A percentile compares a stretch with the other conserved stretches of the same genome.
Evolutionary conservation across 2,888 invertebrate genomes (phyloP).

Genomic region (Melipona beecheii): DNA sequence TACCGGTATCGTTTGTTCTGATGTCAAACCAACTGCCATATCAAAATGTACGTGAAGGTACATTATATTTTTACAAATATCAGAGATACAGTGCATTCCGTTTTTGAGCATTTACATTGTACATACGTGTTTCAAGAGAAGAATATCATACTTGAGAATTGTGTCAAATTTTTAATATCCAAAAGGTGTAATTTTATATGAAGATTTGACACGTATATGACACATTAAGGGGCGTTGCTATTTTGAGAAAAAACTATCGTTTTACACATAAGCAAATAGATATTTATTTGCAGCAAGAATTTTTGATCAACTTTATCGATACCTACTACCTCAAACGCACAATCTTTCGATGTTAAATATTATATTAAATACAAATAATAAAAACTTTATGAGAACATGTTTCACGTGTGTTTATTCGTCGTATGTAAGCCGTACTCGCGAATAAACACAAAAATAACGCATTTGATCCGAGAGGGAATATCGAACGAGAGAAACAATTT

Average conservation of each 20-base stretch:
- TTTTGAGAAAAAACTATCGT: background rate
- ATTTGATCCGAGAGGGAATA: background rate
- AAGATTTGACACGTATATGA: slow-evolving; percentile 42
- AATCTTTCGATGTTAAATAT: slow-evolving; percentile 7
- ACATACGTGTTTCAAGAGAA: slow-evolving; percentile 6
- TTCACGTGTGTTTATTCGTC: background rate
- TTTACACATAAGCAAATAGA: slow-evolving; percentile 26
- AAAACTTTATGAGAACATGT: slow-evolving; percentile 3
- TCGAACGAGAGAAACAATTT: background rate
- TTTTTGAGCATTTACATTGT: slow-evolving; percentile 35
- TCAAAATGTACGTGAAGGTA: slow-evolving; percentile 26
- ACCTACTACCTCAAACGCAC: slow-evolving; percentile 16
- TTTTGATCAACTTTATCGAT: slow-evolving; percentile 6
- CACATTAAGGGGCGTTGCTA: slow-evolving; percentile 29
- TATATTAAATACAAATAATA: slow-evolving; percentile 27
- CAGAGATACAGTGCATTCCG: slow-evolving; percentile 38
- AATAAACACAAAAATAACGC: background rate
- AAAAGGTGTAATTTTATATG: slow-evolving; percentile 48
- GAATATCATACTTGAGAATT: slow-evolving; percentile 6
- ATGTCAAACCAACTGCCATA: slow-evolving; percentile 10
- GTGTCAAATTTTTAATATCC: slow-evolving; percentile 42
- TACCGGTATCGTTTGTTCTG: slow-evolving; percentile 17
- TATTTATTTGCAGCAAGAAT: slow-evolving; percentile 20
- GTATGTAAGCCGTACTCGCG: background rate
- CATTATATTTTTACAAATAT: slow-evolving; percentile 26